Conservation (phyloP, 2,888 invertebrate species). For the Drosophila prolongata region DNA sequence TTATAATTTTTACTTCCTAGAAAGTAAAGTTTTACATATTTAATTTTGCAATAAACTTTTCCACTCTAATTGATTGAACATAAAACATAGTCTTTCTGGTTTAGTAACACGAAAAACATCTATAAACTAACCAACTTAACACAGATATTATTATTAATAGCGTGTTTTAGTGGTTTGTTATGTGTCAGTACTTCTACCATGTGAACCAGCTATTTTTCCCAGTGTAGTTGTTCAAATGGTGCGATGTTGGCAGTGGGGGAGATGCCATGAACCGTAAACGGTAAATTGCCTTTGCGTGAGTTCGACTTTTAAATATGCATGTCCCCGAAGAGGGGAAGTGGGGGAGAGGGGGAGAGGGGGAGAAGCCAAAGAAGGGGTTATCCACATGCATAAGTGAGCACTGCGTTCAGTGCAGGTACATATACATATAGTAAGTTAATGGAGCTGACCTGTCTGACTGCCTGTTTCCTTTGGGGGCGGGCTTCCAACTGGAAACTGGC, state of each 20-base stretch:
- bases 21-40: too few species aligned
- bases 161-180: too few species aligned
- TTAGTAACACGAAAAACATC: too few species aligned
- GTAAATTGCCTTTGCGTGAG: conserved; percentile 73
- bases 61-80: too few species aligned
- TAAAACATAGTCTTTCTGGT: too few species aligned
- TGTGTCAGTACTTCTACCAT: too few species aligned
- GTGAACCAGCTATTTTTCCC: neutral
- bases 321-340: neutral
- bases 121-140: too few species aligned
- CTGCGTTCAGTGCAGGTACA: conserved; percentile 9
- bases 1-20: too few species aligned
- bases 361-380: conserved; percentile 15
- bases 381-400: conserved; percentile 32
- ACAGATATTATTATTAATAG: too few species aligned
- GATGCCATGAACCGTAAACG: conserved; percentile 72
- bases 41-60: too few species aligned
- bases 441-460: conserved; percentile 33
- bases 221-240: neutral
- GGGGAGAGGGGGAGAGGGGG: too few species aligned
- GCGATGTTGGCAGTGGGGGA: conserved; percentile 6
- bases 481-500: conserved; percentile 23
- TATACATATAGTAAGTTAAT: conserved; percentile 19
- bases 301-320: conserved; percentile 45
- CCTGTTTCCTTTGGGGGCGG: conserved; percentile 5